These are phyloP conservation scores for Charaxes varanes DNA, from an alignment of 1,140 invertebrate species.

Conservation along the genomic window DNA sequence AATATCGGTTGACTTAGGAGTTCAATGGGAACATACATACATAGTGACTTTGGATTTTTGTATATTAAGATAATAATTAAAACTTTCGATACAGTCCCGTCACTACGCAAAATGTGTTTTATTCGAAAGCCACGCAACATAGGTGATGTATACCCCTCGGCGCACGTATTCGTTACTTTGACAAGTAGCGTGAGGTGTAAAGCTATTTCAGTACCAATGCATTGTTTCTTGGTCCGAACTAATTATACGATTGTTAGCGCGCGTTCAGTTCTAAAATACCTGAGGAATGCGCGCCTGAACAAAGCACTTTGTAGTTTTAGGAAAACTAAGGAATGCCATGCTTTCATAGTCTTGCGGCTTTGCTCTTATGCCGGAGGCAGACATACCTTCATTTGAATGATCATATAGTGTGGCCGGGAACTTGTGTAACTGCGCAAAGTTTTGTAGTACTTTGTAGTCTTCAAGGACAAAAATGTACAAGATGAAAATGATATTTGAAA, in stretches of 20 bases:
- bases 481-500: too few relatives aligned
- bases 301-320: background rate
- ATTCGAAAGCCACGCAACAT: slow-evolving; percentile 1
- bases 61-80: too few relatives aligned
- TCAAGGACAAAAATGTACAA: background rate
- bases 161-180: slow-evolving; percentile 2
- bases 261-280: slow-evolving; percentile 2
- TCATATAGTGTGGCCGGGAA: background rate
- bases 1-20: too few relatives aligned
- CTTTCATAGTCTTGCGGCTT: too few relatives aligned
- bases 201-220: slow-evolving; percentile 1
- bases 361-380: too few relatives aligned
- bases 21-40: too few relatives aligned
- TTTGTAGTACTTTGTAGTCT: too few relatives aligned
- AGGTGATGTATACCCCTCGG: background rate
- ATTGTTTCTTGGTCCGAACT: slow-evolving; percentile 4
- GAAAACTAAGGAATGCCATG: too few relatives aligned
- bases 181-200: slow-evolving; percentile 3
- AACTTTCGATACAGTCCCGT: background rate
- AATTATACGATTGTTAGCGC: slow-evolving; percentile 4
- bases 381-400: too few relatives aligned
- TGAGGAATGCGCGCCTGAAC: background rate
- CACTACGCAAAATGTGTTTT: background rate
- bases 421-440: background rate
- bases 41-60: too few relatives aligned